A percentile compares a stretch with the other conserved stretches of the same genome.
These are phyloP conservation scores for Pomatostomus ruficeps DNA, from an alignment of 2,113 vertebrate genomes.

Conservation along the genomic window DNA sequence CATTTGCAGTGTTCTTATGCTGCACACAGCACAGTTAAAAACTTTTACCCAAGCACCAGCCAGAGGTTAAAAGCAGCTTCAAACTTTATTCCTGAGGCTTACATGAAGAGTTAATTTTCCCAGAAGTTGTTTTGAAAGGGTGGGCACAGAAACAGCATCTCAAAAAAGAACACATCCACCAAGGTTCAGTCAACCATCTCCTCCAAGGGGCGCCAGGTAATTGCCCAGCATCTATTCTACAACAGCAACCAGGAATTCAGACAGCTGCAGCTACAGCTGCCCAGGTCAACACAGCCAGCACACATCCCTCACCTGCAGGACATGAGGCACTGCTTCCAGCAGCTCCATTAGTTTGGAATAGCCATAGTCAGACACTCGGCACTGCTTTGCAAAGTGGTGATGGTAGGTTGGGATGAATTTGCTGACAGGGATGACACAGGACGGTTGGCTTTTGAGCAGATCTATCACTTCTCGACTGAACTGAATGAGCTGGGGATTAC, in stretches of 20 bases:
- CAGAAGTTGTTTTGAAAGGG: background rate
- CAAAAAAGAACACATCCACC: background rate
- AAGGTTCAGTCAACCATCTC: background rate
- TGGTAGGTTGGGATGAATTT: slow-evolving; percentile 97
- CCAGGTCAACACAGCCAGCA: background rate
- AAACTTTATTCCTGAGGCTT: background rate
- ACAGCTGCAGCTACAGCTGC: background rate
- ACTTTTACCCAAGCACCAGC: background rate
- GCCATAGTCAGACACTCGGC: slow-evolving; percentile 94
- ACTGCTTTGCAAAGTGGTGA: slow-evolving; percentile 97
- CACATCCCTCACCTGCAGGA: slow-evolving; percentile 81
- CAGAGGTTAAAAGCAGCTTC: background rate
- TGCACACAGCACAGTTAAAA: background rate
- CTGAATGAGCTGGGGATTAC: slow-evolving; percentile 95
- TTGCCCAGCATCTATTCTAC: rapidly evolving
- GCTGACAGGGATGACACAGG: slow-evolving; percentile 84
- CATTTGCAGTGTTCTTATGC: background rate
- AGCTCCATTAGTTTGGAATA: slow-evolving; percentile 93
- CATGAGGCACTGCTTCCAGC: slow-evolving; percentile 93
- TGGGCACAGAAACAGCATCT: background rate
- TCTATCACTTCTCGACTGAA: slow-evolving; percentile 96
- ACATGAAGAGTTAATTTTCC: background rate
- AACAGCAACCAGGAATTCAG: background rate
- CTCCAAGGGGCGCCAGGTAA: background rate
- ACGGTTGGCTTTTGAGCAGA: slow-evolving; percentile 87